These are phyloP conservation scores for Oxyruncus cristatus DNA, from an alignment of 2,113 vertebrate genomes.

Conservation along the genomic window DNA sequence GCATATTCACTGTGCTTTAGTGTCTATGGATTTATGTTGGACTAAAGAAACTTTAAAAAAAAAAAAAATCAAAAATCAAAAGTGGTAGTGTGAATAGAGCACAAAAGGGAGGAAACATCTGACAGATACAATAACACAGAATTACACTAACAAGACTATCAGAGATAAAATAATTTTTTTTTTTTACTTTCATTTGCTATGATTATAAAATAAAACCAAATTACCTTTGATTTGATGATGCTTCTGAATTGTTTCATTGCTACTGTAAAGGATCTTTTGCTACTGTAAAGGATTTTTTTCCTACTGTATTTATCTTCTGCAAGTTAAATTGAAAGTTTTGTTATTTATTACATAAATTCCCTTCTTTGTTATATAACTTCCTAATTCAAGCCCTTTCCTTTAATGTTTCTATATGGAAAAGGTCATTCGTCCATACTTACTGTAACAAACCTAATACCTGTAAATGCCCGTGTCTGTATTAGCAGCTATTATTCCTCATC, in stretches of 20 bases:
- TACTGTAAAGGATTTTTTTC: background rate
- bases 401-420: constrained; percentile 18
- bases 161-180: background rate
- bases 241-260: constrained; percentile 12
- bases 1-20: constrained; percentile 46
- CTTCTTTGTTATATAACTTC: background rate
- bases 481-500: constrained; percentile 53
- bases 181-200: background rate
- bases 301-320: background rate
- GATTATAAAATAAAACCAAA: background rate
- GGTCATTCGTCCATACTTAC: background rate
- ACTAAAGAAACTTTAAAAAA: background rate
- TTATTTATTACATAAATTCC: background rate
- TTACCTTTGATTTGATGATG: background rate
- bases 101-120: constrained; percentile 45
- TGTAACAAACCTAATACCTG: constrained; percentile 21
- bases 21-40: background rate
- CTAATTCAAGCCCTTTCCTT: background rate
- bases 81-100: constrained; percentile 30
- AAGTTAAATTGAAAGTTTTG: background rate
- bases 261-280: background rate
- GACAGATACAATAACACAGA: background rate
- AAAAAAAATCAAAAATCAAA: background rate
- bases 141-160: background rate
- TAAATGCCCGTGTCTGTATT: constrained; percentile 37